Evolutionary conservation across 2,113 vertebrate genomes (phyloP).

Genomic region (Oxyura jamaicensis): DNA sequence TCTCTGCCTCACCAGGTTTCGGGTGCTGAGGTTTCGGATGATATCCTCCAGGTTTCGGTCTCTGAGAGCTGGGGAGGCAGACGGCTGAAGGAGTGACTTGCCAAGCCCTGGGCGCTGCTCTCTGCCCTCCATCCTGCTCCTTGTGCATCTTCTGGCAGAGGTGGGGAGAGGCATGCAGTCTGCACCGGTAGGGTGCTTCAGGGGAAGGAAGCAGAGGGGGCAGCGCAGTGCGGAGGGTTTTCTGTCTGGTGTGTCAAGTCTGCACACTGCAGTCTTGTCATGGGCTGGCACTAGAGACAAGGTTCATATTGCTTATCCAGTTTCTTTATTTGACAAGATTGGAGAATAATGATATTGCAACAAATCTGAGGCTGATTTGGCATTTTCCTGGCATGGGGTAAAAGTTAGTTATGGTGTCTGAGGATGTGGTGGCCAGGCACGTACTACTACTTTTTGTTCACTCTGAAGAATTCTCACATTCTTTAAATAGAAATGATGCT

Average conservation of each 20-base stretch:
- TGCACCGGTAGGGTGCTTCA: accelerated
- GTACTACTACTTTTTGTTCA: not conserved
- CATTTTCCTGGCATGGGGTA: not conserved
- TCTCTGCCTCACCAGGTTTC: not conserved
- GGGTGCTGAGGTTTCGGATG: not conserved
- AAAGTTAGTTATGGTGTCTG: not conserved
- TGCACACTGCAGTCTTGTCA: not conserved
- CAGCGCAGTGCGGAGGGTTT: not conserved
- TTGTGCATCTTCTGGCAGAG: not conserved
- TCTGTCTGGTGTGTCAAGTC: not conserved
- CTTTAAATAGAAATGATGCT: not conserved
- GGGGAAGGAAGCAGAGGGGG: not conserved
- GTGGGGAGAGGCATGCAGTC: not conserved
- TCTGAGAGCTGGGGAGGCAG: not conserved
- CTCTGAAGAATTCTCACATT: not conserved
- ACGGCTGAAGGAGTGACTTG: not conserved
- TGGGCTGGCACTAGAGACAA: not conserved
- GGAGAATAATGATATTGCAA: not conserved
- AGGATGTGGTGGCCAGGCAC: not conserved
- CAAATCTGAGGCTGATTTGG: not conserved
- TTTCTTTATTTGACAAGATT: not conserved
- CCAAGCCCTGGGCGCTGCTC: accelerated
- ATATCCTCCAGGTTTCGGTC: not conserved
- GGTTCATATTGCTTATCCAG: not conserved
- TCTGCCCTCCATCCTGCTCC: not conserved